Evolutionary conservation across 2,113 vertebrate genomes (phyloP), one percentile per base, ranked within the genome.

Genomic region (Strix aluco): DNA sequence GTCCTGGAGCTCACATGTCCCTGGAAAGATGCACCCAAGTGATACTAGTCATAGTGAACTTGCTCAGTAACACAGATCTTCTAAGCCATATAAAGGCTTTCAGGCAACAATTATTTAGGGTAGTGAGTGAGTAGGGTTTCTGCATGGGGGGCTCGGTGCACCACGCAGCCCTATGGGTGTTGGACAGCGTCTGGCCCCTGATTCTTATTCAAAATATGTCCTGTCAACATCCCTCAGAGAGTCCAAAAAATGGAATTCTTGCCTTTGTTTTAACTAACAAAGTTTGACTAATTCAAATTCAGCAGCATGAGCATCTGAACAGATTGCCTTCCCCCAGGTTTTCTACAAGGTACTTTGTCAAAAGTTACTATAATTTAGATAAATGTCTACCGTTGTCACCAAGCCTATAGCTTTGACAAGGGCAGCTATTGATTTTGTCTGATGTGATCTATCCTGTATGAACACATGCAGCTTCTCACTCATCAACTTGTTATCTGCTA

Each of bases 351-450:
- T 34, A 83, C 67, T 74, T 74, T 73, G 38, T 77, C 14, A 2
- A 81, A 95, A 93, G 91, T 71, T 38, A 55, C 78, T 71, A 34
- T 66, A 92, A 77, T 83, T 81, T 73, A 89, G 91, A 86, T 55
- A 83, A 89, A 93, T 54, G 40, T 62, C 51, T 65, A 30, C 38
- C 72, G 59, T 80, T 3, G 6, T 73, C 66, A 78, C 49, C 51
- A 67, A 72, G 52, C 66, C 77, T 90, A 65, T 80, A 90, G 51
- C 82, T 93, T 94, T 75, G 85, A 93, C 89, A 85, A 94, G 87
- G 62, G 77, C 29, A 82, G 38, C 62, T 93, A 96, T 97, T 81
- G 97, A 97, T 96, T 95, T 94, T 91, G 69, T 89, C 90, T 87
- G 90, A 74, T 92, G 88, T 85, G 77, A 94, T 92, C 88, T 91